Evolutionary conservation across 2,113 vertebrate species (phyloP), one percentile per base, ranked within the genome.

Genomic region (Ictalurus punctatus): DNA sequence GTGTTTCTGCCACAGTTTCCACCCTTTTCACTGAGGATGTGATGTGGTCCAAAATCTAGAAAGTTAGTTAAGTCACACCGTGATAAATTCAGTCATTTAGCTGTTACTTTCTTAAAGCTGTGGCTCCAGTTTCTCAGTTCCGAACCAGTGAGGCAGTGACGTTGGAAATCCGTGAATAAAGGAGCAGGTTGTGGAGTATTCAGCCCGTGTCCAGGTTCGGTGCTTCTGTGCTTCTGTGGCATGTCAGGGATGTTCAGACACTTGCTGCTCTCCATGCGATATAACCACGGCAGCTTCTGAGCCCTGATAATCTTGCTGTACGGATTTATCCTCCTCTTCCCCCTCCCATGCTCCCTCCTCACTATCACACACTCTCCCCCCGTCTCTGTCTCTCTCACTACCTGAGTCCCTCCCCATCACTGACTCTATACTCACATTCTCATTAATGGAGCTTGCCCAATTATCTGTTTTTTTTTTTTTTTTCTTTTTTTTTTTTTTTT

Each of bases 291-390:
- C 87, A 84, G 85, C 83, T 76, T 89, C 83, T 88, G 90, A 92
- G 90, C 86, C 89, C 89, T 92, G 85, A 87, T 89, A 90, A 87
- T 89, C 83, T 87, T 88, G 88, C 91, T 84, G 88, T 84, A 88
- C 83, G 52, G 83, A 92, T 90, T 92, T 90, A 90, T 89, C 83
- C 90, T 90, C 63, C 86, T 61, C 81, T 61, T 3, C 82, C 88
- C 90, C 88, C 87, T 73, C 87, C 79, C 87, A 73, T 88, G 52
- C 88, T 44, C 85, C 73, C 84, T 91, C 86, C 90, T 90, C 61
- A 83, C 85, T 86, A 80, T 76, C 71, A 73, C 84, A 56, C 80
- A 56, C 76, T 86, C 76, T 65, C 63, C 83, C 82, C 48, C 84
- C 40, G 85, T 82, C 86, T 37, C 78, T 44, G n/a, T 82, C 76